Evolutionary conservation across 2,797 vertebrate genomes (phyloP).

Genomic region (Pitangus sulphuratus): DNA sequence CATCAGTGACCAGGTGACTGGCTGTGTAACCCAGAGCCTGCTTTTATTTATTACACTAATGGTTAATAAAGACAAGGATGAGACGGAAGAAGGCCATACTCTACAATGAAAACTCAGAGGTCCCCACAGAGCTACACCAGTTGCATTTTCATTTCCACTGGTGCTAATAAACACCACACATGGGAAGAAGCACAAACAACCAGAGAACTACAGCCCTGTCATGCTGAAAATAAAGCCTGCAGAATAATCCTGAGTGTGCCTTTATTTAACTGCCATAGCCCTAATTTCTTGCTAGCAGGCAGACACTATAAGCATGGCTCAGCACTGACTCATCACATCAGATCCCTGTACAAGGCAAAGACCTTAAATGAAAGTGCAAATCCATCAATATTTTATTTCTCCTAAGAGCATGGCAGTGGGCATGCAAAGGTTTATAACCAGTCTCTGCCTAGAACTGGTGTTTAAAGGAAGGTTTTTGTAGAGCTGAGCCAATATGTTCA

Average conservation of each 20-base stretch:
- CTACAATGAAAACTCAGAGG: not conserved
- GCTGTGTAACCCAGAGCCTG: not conserved
- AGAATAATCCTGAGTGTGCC: not conserved
- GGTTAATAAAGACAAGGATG: not conserved
- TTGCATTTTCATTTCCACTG: not conserved
- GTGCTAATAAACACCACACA: not conserved
- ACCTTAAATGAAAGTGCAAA: not conserved
- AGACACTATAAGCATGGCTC: not conserved
- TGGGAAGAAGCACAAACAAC: not conserved
- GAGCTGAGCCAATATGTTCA: not conserved
- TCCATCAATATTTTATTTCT: not conserved
- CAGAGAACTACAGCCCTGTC: not conserved
- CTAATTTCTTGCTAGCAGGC: not conserved
- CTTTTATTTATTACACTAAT: accelerated
- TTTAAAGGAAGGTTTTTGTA: not conserved
- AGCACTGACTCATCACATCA: slow-evolving; percentile 14
- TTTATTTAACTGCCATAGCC: not conserved
- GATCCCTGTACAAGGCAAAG: not conserved
- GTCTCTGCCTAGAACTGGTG: not conserved
- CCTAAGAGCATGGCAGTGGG: not conserved
- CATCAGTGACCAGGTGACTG: not conserved
- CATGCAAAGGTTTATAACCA: not conserved
- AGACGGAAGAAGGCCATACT: not conserved
- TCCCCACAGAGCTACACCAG: not conserved
- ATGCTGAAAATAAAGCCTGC: not conserved